These are phyloP conservation scores for Apostichopus leukothele DNA, from an alignment of 53 echinoderm and acorn worm species.

Conservation along the genomic window DNA sequence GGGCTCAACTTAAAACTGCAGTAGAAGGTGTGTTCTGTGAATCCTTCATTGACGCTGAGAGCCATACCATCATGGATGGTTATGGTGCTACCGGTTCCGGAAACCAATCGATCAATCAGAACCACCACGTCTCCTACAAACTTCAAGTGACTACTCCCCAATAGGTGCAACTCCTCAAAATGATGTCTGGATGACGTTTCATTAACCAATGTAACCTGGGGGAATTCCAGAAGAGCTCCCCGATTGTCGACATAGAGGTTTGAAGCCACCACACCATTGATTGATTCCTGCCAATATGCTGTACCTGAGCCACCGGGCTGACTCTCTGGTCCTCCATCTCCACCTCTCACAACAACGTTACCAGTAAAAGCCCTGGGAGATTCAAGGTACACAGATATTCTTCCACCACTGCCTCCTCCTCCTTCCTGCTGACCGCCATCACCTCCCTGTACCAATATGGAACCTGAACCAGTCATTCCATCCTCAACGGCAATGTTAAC, in stretches of 20 bases:
- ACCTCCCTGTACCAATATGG: constrained; percentile 61
- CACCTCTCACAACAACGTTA: constrained; percentile 63
- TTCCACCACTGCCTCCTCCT: constrained; percentile 90
- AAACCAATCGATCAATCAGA: constrained; percentile 32
- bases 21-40: constrained; percentile 51
- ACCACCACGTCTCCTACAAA: constrained; percentile 58
- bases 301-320: constrained; percentile 82
- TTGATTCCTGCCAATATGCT: constrained; percentile 50
- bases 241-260: constrained; percentile 75
- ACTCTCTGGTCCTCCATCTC: constrained; percentile 42
- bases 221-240: constrained; percentile 28
- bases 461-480: constrained; percentile 70
- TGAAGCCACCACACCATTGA: constrained; percentile 53
- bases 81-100: constrained; percentile 47
- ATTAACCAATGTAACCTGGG: constrained; percentile 62
- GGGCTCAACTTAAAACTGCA: constrained; percentile 75
- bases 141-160: constrained; percentile 62
- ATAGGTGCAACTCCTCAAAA: constrained; percentile 76
- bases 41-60: constrained; percentile 64
- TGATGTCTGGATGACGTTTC: constrained; percentile 64
- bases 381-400: constrained; percentile 60
- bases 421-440: constrained; percentile 54
- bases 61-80: constrained; percentile 81
- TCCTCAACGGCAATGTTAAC: constrained; percentile 54
- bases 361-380: constrained; percentile 66